These are phyloP conservation scores for Pangasianodon gigas DNA, from an alignment of 2,113 vertebrate species.

Conservation along the genomic window DNA sequence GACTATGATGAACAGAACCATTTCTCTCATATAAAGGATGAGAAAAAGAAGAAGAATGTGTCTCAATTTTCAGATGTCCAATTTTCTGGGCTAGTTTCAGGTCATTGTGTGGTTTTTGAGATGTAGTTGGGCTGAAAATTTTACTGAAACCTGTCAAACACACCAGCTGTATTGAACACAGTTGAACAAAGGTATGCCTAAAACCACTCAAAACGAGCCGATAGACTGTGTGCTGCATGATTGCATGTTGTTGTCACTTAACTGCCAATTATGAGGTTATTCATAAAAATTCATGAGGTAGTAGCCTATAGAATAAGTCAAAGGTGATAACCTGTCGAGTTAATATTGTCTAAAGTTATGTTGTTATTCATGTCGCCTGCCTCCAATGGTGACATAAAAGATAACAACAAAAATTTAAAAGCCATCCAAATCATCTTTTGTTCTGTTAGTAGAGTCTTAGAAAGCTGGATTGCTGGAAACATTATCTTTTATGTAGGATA, in stretches of 20 bases:
- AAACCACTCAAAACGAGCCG: background rate
- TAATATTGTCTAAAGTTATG: background rate
- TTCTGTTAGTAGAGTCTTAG: background rate
- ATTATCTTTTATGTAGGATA: background rate
- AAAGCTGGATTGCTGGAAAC: background rate
- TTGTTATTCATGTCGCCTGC: background rate
- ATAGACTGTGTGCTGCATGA: background rate
- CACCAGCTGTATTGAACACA: background rate
- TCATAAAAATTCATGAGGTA: background rate
- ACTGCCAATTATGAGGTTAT: background rate
- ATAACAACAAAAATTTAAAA: background rate
- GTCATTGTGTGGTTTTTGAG: background rate
- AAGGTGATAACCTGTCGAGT: background rate
- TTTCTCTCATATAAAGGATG: background rate
- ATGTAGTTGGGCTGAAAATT: background rate
- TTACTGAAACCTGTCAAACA: background rate
- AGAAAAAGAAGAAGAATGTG: background rate
- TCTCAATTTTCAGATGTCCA: background rate
- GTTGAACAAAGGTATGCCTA: background rate
- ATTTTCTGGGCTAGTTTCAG: background rate
- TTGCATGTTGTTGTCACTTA: background rate
- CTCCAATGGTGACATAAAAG: background rate
- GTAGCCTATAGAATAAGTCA: background rate
- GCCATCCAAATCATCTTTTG: background rate
- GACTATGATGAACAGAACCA: background rate